phyloP scores from a whole-genome alignment of 2,888 invertebrate species.

The Tetranychus piercei region DNA sequence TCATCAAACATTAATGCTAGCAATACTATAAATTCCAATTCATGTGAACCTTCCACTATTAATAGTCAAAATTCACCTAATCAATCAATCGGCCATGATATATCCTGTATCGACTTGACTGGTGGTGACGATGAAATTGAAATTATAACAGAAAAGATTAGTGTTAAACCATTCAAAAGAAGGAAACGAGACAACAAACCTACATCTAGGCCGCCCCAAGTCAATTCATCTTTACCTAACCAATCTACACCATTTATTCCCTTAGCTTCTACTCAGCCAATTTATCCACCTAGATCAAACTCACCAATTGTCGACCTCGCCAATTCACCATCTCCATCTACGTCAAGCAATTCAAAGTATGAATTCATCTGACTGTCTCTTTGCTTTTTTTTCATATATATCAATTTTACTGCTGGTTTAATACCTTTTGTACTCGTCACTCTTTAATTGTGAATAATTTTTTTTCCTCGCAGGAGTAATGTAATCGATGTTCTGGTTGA shows the following conservation, averaged over 20 bases:
- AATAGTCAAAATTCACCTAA: neutral
- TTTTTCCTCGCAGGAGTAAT: neutral
- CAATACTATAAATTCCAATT: neutral
- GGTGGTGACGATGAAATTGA: slow-evolving; percentile 1
- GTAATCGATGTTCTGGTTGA: neutral
- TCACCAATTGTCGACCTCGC: neutral
- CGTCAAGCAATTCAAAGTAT: neutral
- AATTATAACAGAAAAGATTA: neutral
- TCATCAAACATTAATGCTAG: neutral
- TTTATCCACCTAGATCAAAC: neutral
- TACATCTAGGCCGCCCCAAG: neutral
- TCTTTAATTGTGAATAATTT: neutral
- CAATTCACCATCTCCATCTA: slow-evolving; percentile 7
- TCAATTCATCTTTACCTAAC: too few species aligned
- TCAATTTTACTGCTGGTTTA: neutral
- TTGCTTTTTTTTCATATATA: neutral
- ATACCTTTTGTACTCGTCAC: neutral
- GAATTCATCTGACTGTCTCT: neutral
- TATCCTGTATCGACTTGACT: slow-evolving; percentile 1
- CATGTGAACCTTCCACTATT: neutral
- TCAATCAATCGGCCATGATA: neutral
- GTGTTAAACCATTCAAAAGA: neutral
- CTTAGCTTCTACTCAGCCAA: neutral
- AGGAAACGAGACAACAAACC: neutral
- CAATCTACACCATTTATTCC: neutral